phyloP scores from a whole-genome alignment of 1,140 invertebrate genomes.

The Tenebrio molitor region DNA sequence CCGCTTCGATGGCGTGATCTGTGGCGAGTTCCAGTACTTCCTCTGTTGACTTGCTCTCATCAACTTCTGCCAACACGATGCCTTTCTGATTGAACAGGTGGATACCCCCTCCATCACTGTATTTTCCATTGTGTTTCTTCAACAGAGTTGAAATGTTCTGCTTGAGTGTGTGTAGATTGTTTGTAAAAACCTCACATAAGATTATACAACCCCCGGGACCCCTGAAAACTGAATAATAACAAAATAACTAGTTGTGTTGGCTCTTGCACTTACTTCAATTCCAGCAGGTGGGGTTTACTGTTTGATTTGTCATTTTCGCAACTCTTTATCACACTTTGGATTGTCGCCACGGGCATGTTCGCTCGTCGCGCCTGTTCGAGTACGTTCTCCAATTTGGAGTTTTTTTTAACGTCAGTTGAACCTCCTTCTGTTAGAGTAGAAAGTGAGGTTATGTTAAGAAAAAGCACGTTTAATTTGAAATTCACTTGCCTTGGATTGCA shows the following conservation, averaged over 20 bases:
- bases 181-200: conserved; percentile 65
- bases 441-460: conserved; percentile 35
- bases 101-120: conserved; percentile 59
- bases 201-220: conserved; percentile 67
- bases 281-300: conserved; percentile 62
- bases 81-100: conserved; percentile 71
- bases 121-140: conserved; percentile 66
- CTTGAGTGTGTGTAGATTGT: conserved; percentile 64
- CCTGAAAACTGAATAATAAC: conserved; percentile 60
- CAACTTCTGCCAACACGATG: conserved; percentile 66
- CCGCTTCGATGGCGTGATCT: conserved; percentile 74
- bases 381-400: conserved; percentile 70
- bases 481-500: conserved; percentile 69
- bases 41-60: conserved; percentile 45
- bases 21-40: conserved; percentile 69
- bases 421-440: conserved; percentile 70
- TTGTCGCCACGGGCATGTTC: conserved; percentile 72
- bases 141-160: conserved; percentile 65
- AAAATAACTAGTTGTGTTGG: no score
- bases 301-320: conserved; percentile 64
- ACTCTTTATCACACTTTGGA: conserved; percentile 72
- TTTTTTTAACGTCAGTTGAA: conserved; percentile 71
- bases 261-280: conserved; percentile 65
- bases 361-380: conserved; percentile 73
- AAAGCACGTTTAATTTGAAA: conserved; percentile 8